phyloP scores from a whole-genome alignment of 2,113 vertebrate genomes.

The Balaenoptera acutorostrata region DNA sequence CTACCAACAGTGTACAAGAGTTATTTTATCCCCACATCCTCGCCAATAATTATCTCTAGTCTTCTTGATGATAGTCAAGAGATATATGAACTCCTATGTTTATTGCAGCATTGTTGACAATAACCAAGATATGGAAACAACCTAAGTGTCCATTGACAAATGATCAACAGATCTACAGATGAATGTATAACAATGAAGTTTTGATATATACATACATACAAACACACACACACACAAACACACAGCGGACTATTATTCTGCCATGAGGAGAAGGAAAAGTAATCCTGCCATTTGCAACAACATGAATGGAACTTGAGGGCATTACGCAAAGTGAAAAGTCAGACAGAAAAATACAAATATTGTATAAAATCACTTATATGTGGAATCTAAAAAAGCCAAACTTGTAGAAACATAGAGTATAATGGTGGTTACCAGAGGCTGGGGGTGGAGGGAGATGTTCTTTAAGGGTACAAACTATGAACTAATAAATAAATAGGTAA shows the following conservation, averaged over 20 bases:
- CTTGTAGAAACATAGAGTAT: background rate
- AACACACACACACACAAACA: accelerated
- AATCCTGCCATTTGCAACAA: background rate
- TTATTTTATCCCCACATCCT: background rate
- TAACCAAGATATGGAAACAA: background rate
- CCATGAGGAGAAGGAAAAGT: background rate
- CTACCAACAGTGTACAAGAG: background rate
- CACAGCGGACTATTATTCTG: background rate
- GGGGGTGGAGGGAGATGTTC: background rate
- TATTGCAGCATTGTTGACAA: background rate
- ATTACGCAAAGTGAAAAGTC: background rate
- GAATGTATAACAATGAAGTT: background rate
- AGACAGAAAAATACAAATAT: background rate
- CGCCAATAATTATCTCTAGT: background rate
- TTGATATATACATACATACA: background rate
- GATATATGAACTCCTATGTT: background rate
- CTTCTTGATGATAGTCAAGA: background rate
- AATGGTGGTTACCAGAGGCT: background rate
- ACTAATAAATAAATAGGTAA: background rate
- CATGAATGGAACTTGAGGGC: background rate
- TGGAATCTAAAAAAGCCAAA: background rate
- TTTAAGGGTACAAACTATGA: background rate
- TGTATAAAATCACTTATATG: background rate
- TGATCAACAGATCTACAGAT: background rate
- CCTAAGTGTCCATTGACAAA: background rate